A percentile compares a stretch with the other conserved stretches of the same genome.
phyloP scores from a whole-genome alignment of 2,888 invertebrate genomes.

The Agrotis ipsilon region DNA sequence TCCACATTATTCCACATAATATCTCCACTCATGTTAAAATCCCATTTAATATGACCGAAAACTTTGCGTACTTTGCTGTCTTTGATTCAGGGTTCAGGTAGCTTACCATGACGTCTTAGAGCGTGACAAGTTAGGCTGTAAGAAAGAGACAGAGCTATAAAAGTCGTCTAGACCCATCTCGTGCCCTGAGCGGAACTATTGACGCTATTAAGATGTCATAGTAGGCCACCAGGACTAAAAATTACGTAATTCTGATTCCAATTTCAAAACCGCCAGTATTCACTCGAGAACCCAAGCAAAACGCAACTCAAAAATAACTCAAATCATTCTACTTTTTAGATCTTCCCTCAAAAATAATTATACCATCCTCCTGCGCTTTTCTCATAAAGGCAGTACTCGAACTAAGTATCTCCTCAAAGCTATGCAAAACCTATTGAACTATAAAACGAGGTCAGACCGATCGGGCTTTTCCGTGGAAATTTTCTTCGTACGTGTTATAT shows the following conservation, averaged over 20 bases:
- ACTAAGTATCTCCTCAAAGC: slow-evolving; percentile 53
- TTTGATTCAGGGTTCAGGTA: not conserved
- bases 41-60: not conserved
- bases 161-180: too few species aligned
- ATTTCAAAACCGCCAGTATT: too few species aligned
- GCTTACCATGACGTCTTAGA: too few species aligned
- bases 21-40: too few species aligned
- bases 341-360: slow-evolving; percentile 41
- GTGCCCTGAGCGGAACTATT: too few species aligned
- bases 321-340: slow-evolving; percentile 4
- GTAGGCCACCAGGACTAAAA: too few species aligned
- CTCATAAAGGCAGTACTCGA: slow-evolving; percentile 43
- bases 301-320: slow-evolving; percentile 12
- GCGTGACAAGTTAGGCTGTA: too few species aligned
- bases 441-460: slow-evolving; percentile 62
- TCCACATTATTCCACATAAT: too few species aligned
- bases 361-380: slow-evolving; percentile 31
- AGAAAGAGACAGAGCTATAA: too few species aligned
- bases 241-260: too few species aligned
- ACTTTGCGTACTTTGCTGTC: not conserved
- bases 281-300: slow-evolving; percentile 1
- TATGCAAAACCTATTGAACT: slow-evolving; percentile 63
- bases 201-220: too few species aligned
- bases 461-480: slow-evolving; percentile 53
- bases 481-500: slow-evolving; percentile 56